A percentile compares a stretch with the other conserved stretches of the same genome.
Conservation (phyloP, 2,888 invertebrate species). For the Caenorhabditis doughertyi region DNA sequence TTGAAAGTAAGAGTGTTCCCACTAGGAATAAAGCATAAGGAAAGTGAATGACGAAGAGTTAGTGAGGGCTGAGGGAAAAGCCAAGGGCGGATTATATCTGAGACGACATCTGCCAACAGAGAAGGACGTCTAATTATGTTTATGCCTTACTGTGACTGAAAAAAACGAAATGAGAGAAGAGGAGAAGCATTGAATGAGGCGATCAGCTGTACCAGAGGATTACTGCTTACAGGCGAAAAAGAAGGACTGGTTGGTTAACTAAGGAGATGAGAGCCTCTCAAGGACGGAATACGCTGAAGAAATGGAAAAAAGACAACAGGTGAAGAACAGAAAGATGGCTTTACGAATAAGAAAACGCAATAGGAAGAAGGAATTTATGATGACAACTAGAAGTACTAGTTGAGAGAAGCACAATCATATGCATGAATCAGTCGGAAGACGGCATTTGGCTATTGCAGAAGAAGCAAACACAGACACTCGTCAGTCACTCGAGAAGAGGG, state of each 20-base stretch:
- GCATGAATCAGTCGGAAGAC: conserved; percentile 40
- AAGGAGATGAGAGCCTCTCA: conserved; percentile 29
- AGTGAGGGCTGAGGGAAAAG: background rate
- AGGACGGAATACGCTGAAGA: conserved; percentile 28
- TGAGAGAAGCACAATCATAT: conserved; percentile 32
- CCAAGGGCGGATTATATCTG: conserved; percentile 51
- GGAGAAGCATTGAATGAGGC: background rate
- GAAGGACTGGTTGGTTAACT: conserved; percentile 38
- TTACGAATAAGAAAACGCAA: conserved; percentile 4
- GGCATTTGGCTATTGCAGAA: conserved; percentile 1
- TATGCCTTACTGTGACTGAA: conserved; percentile 27
- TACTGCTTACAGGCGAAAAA: conserved; percentile 35
- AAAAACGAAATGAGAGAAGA: conserved; percentile 19
- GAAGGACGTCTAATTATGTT: conserved; percentile 40
- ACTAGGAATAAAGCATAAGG: background rate
- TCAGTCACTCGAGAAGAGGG: conserved; percentile 49
- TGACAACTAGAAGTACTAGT: conserved; percentile 37
- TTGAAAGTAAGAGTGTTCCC: background rate
- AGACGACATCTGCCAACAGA: conserved; percentile 49
- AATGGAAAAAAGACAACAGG: conserved; percentile 20
- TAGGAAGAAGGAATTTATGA: conserved; percentile 1
- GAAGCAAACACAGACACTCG: conserved; percentile 45
- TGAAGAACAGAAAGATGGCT: conserved; percentile 31
- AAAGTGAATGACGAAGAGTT: conserved; percentile 7
- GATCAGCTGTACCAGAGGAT: conserved; percentile 41